Evolutionary conservation across 2,888 invertebrate genomes (phyloP), one percentile per base, ranked within the genome.

Genomic region (Ceraclea dissimilis): DNA sequence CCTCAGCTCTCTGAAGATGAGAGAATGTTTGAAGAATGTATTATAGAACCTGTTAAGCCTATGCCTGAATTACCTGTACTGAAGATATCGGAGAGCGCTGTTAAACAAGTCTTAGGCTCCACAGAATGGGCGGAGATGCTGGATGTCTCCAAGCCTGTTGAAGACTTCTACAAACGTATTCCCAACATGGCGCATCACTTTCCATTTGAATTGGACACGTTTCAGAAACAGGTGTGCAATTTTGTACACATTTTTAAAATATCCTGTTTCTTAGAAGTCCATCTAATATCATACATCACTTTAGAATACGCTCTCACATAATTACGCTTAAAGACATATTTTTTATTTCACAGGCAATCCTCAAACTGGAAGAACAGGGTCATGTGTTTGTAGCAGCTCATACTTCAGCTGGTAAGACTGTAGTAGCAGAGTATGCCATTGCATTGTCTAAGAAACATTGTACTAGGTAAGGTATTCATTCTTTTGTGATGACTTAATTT

Each of bases 341-440:
- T 31, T 31, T 31, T 31, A 31, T 31, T 31, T 31, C 11, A 31
- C 60, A 86, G 79, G 97, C 99, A 1, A 93, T 99, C 58, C 73
- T 97, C 5, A 92, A 91, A 69, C 73, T 99, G 54, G 98, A 99
- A 73, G 87, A 91, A 66, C 88, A 92, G 13, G 88, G 94, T 65
- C 93, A 94, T 69, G 94, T 99, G 0, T 98, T 99, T 72, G 97
- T 99, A 0, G 96, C 99, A 0, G 99, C 99, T 0, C 99, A 99
- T 69, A 99, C 99, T 0, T 99, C 99, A 0, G 99, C 99, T 1
- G 94, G 92, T 20, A 99, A 99, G 77, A 99, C 99, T 0, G 98
- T 96, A 0, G 96, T 99, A 1, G 99, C 99, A 0, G 99, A 99
- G 74, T 99, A 99, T 72, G 99, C 99, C 0, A 95, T 99, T 63